These are phyloP conservation scores for Meles meles DNA, from an alignment of 2,113 vertebrate species.

Conservation along the genomic window DNA sequence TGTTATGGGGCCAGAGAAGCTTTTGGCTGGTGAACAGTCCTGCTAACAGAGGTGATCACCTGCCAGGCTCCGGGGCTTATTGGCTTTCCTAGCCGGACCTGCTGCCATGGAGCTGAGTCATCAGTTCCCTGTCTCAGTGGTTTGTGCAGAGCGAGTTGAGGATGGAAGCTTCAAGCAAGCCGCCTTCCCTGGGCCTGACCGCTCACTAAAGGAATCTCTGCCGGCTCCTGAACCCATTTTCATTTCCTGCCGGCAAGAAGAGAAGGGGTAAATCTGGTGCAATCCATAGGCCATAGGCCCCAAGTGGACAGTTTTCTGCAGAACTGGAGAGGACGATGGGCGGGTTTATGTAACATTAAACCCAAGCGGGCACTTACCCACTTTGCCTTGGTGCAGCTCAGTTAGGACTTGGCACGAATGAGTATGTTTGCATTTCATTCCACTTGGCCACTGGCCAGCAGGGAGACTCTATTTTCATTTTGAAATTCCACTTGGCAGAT, in stretches of 20 bases:
- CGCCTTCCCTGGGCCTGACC: conserved; percentile 34
- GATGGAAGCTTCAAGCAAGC: neutral
- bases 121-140: neutral
- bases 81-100: neutral
- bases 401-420: conserved; percentile 81
- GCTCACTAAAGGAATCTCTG: conserved; percentile 45
- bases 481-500: conserved; percentile 85
- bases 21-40: neutral
- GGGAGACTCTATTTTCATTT: conserved; percentile 84
- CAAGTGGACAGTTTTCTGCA: conserved; percentile 60
- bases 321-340: conserved; percentile 29
- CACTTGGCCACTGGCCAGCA: conserved; percentile 79
- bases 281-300: conserved; percentile 62
- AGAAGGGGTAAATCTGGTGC: conserved; percentile 67
- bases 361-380: conserved; percentile 80
- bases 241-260: conserved; percentile 79
- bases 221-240: conserved; percentile 76
- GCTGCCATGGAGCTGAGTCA: neutral
- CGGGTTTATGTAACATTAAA: conserved; percentile 79
- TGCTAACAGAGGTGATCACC: neutral
- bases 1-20: neutral
- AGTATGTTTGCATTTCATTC: conserved; percentile 81
- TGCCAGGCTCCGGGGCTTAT: neutral
- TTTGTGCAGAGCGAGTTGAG: neutral
- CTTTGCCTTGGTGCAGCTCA: conserved; percentile 75